phyloP scores from a whole-genome alignment of 2,113 vertebrate genomes.

The Leiothrix lutea region DNA sequence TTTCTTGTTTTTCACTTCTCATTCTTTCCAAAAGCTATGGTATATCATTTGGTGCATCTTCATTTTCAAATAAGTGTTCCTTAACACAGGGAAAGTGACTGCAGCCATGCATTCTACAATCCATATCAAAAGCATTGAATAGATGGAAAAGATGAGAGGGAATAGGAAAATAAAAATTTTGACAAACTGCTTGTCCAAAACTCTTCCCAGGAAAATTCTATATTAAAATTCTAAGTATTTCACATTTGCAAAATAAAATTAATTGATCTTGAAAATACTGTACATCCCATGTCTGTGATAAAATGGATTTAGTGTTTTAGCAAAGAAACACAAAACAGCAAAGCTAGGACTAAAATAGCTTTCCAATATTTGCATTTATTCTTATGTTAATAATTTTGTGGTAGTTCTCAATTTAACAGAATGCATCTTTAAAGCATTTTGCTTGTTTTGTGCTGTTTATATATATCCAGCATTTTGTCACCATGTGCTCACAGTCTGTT shows the following conservation, averaged over 20 bases:
- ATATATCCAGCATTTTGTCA: neutral
- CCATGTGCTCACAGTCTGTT: neutral
- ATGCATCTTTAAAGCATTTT: neutral
- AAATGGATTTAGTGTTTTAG: neutral
- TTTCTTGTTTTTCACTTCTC: constrained; percentile 3
- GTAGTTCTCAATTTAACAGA: neutral
- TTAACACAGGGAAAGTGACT: neutral
- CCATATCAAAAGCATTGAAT: neutral
- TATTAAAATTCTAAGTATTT: neutral
- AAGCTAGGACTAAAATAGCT: neutral
- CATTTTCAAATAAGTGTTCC: neutral
- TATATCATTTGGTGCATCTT: neutral
- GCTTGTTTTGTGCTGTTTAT: neutral
- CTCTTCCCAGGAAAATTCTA: neutral
- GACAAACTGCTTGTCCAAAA: neutral
- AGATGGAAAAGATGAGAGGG: neutral
- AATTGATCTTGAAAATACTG: neutral
- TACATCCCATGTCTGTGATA: neutral
- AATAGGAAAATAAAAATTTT: neutral
- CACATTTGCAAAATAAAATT: neutral
- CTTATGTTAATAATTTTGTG: neutral
- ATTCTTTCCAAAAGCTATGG: neutral
- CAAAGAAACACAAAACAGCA: neutral
- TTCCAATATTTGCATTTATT: neutral
- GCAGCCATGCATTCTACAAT: neutral